phyloP scores from a whole-genome alignment of 2,888 invertebrate genomes.

The Lacanobia wlatinum region DNA sequence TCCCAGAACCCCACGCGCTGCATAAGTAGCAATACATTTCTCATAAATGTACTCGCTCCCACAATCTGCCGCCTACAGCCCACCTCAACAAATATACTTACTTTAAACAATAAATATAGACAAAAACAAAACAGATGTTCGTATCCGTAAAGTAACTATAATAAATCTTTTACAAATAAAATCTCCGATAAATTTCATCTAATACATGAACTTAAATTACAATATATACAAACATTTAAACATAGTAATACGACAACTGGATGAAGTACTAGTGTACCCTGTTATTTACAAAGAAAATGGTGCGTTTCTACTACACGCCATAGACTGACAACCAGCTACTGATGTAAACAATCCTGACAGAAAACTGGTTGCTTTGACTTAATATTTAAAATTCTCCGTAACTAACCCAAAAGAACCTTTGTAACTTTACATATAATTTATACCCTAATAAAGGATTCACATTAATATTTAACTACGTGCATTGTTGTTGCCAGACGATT shows the following conservation, averaged over 20 bases:
- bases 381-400: conserved; percentile 38
- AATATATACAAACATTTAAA: conserved; percentile 84
- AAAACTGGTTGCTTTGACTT: conserved; percentile 27
- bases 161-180: conserved; percentile 70
- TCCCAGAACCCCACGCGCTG: conserved; percentile 46
- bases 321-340: conserved; percentile 30
- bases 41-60: conserved; percentile 49
- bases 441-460: conserved; percentile 62
- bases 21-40: conserved; percentile 40
- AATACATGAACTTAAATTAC: conserved; percentile 74
- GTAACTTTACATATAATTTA: conserved; percentile 59
- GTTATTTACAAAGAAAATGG: conserved; percentile 74
- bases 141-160: conserved; percentile 63
- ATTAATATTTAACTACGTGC: conserved; percentile 68
- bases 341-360: conserved; percentile 29
- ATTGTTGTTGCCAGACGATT: conserved; percentile 67
- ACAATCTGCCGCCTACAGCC: conserved; percentile 47
- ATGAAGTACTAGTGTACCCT: conserved; percentile 78
- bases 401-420: conserved; percentile 54
- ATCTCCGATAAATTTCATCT: conserved; percentile 77
- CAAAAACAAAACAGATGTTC: conserved; percentile 64
- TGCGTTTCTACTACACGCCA: conserved; percentile 42
- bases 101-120: conserved; percentile 65
- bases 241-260: conserved; percentile 79
- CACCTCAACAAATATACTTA: conserved; percentile 55